Evolutionary conservation across 2,888 invertebrate genomes (phyloP), one percentile per base, ranked within the genome.

Genomic region (Eulithis testata): DNA sequence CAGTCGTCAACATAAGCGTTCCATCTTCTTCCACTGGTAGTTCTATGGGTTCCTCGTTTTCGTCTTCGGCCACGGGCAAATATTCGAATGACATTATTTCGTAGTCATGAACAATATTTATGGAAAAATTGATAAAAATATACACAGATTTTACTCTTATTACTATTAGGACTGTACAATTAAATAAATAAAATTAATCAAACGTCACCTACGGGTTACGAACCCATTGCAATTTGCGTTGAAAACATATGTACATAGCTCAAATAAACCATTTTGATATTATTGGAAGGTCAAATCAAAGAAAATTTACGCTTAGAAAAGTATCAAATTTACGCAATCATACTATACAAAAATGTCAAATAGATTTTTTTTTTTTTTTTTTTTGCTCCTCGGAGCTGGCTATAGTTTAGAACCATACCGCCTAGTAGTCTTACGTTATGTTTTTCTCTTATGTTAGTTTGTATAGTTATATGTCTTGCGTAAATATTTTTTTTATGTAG

Each of bases 41-140:
- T 94, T 99, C 99, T 91, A 99, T 98, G 74, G 98, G 97, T 92
- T 99, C 99, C 86, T 98, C 98, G 81, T 97, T 97, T 94, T 99
- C 99, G 83, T 99, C 98, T 94, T 99, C 99, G 74, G 98, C 97
- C 77, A 99, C 98, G 95, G 98, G 98, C 89, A 99, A 95, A 87
- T 95, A 96, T 82, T 93, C 93, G 91, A 91, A 92, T 86, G 93
- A 93, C 93, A 93, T 93, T 92, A 91, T 93, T 91, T 88, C 86
- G 89, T 90, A 88, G 70, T 89, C 92, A 92, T 93, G 85, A 89
- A 92, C 91, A 83, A 85, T 85, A 83, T 78, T 69, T 82, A 79
- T 79, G 84, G 84, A 83, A 87, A 85, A 83, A 78, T 49, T 80
- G 83, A 83, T 88, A 87, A 86, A 86, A 89, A 85, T 86, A 88